Base-by-base conservation (phyloP, 2,888 invertebrate species). In the Bugula neritina region DNA sequence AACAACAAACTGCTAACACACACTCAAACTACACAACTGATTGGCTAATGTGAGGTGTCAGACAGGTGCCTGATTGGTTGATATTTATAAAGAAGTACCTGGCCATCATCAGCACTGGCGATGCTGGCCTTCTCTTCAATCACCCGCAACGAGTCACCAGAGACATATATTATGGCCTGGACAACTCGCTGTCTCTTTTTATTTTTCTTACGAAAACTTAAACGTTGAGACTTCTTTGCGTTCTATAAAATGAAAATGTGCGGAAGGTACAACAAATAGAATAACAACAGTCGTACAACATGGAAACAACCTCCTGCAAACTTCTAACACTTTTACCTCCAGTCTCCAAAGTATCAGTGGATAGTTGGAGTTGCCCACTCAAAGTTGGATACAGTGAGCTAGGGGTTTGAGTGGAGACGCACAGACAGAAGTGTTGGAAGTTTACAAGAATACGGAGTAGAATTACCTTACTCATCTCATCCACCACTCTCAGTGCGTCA, bases 401-500 rank as follows among this genome's bases (percentile, higher is more conserved):
- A n/a, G n/a, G n/a, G n/a, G n/a, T n/a, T n/a, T n/a, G n/a, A n/a
- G n/a, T n/a, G n/a, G n/a, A n/a, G n/a, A n/a, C n/a, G n/a, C n/a
- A n/a, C n/a, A n/a, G n/a, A n/a, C n/a, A n/a, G n/a, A n/a, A n/a
- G n/a, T n/a, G n/a, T n/a, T n/a, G n/a, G n/a, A n/a, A n/a, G n/a
- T n/a, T n/a, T n/a, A n/a, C n/a, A n/a, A n/a, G n/a, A n/a, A n/a
- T n/a, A n/a, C n/a, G n/a, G n/a, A n/a, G n/a, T n/a, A n/a, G 43
- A 17, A 74, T 74, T 79, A 88, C 88, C 86, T 97, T 98, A 35
- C 96, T 97, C 83, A 98, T 96, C 80, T 98, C 98, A 84, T 99
- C 99, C 0, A 99, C 98, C 1, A 99, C 98, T 31, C 99, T 88
- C 58, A 99, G 87, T 0, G 98, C 97, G 84, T 99, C 99, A 1